These are phyloP conservation scores for Pyrgilauda ruficollis DNA, from an alignment of 2,113 vertebrate species.

Conservation along the genomic window DNA sequence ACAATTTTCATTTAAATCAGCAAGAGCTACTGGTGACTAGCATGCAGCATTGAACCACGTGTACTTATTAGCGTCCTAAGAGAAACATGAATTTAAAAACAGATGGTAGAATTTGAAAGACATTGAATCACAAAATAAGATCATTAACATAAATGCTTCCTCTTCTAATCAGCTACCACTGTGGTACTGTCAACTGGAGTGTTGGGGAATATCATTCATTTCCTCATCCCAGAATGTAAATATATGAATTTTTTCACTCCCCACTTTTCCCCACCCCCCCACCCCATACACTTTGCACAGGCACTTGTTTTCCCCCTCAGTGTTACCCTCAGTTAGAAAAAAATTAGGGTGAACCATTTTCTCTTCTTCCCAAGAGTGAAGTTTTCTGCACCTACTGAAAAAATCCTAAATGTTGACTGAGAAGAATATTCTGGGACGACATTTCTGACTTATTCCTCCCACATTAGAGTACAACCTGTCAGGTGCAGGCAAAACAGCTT, in stretches of 20 bases:
- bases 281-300: background rate
- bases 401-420: background rate
- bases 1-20: constrained; percentile 23
- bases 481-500: background rate
- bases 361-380: background rate
- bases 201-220: background rate
- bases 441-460: background rate
- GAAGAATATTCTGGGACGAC: background rate
- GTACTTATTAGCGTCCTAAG: background rate
- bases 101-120: constrained; percentile 56
- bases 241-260: background rate
- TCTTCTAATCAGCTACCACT: constrained; percentile 55
- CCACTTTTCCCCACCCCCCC: background rate
- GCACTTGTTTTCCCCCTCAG: background rate
- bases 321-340: background rate
- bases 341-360: background rate
- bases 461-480: background rate
- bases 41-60: background rate
- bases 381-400: background rate
- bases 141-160: constrained; percentile 57
- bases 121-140: constrained; percentile 47
- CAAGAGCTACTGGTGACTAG: background rate
- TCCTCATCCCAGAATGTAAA: constrained; percentile 12
- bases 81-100: constrained; percentile 42
- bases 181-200: background rate